Percentiles rank a stretch among this genome's conserved stretches.
Conservation (phyloP, 2,888 invertebrate genomes). For the Pegoplata infirma region DNA sequence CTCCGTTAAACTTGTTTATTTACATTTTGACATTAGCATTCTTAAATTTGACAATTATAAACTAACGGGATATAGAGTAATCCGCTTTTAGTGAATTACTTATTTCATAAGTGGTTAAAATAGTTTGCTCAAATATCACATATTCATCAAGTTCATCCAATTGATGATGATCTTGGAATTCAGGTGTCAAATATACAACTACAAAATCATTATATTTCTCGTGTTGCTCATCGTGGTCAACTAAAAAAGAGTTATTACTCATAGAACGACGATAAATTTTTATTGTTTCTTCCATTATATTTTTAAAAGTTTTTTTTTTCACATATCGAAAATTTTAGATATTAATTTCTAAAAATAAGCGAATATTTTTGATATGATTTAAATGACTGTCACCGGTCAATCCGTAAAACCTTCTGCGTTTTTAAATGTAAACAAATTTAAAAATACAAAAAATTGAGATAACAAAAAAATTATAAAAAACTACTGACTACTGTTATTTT, state of each 20-base stretch:
- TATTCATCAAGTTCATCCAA: constrained; percentile 59
- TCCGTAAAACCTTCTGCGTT: no score
- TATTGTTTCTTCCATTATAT: constrained; percentile 68
- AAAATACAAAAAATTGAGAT: not conserved
- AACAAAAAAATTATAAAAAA: not conserved
- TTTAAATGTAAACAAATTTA: not conserved
- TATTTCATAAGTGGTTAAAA: constrained; percentile 37
- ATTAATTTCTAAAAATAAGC: no score
- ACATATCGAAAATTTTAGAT: no score
- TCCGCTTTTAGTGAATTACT: no score
- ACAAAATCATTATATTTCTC: constrained; percentile 65
- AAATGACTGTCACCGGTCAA: no score
- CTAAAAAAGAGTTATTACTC: no score
- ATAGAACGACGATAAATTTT: constrained; percentile 70
- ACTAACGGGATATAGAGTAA: no score
- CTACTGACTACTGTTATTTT: not conserved
- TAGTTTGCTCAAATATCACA: constrained; percentile 65
- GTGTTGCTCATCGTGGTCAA: not conserved
- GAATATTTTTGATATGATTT: no score
- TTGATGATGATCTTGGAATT: constrained; percentile 27
- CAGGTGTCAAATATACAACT: constrained; percentile 66
- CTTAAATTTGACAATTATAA: no score
- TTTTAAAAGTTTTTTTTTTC: no score
- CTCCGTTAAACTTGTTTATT: no score
- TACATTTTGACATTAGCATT: no score